Base-by-base conservation (phyloP, 2,888 invertebrate species). In the Cryptus armator region DNA sequence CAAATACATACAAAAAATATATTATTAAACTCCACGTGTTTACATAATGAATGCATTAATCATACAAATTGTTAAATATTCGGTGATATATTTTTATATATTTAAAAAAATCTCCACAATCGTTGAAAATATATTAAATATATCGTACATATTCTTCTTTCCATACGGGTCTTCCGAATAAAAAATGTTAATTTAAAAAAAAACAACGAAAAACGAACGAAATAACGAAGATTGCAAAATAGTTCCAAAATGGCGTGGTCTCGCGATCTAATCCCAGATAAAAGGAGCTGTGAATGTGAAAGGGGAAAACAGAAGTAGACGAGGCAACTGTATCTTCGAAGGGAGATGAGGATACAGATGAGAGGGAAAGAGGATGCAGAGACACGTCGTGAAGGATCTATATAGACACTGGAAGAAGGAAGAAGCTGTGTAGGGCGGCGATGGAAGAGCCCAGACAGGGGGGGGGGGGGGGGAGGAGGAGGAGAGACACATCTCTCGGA, bases 401-500 rank as follows among this genome's bases (percentile, higher is more conserved):
- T 32, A 59, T 16, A 59, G 48, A 16, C 19, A n/a, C 5, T 12
- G 37, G 29, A 29, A 29, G 59, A 29, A 32, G 51, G 19, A 37
- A 64, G 51, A 32, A 37, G 48, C 32, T 51, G 32, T 0, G 43
- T n/a, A n/a, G 12, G 44, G 37, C 5, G 48, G 37, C 37, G 44
- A 62, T 67, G 77, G 62, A 68, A 46, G 51, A 56, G 70, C 37
- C 37, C 37, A 78, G 76, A 68, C 56, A 74, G 82, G 87, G 77
- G 81, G 86, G 84, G 87, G 88, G 86, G 80, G 86, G 85, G 87
- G 87, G 10, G 3, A 7, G 90, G 88, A 88, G 89, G 90, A 85
- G 86, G 89, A 88, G 86, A 88, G 91, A 92, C 92, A 90, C 89
- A 91, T 92, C 92, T 91, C 93, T 92, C 91, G 91, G 92, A 92